A percentile compares a stretch with the other conserved stretches of the same genome.
Conservation (phyloP, 2,888 invertebrate species). For the Zeuzera pyrina region DNA sequence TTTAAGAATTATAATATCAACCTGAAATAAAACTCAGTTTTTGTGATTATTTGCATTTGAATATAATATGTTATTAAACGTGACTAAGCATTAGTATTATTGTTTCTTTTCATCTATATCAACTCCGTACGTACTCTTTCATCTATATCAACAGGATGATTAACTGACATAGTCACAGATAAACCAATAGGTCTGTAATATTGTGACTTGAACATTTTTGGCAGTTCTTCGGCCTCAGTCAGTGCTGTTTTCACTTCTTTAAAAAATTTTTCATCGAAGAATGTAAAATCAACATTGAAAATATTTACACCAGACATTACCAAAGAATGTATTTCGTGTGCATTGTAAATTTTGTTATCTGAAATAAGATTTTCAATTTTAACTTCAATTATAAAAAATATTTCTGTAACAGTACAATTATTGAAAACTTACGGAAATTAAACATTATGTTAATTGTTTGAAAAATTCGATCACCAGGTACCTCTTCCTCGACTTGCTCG, state of each 20-base stretch:
- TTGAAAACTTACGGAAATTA: too few relatives aligned
- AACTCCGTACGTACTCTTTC: slow-evolving; percentile 17
- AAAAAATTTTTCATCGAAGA: slow-evolving; percentile 15
- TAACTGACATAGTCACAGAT: slow-evolving; percentile 22
- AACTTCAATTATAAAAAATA: too few relatives aligned
- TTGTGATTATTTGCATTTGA: too few relatives aligned
- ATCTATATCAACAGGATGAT: slow-evolving; percentile 17
- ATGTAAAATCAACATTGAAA: slow-evolving; percentile 26
- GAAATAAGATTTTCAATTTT: slow-evolving; percentile 4
- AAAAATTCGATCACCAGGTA: too few relatives aligned
- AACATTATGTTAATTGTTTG: too few relatives aligned
- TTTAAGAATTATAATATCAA: too few relatives aligned
- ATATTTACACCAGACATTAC: slow-evolving; percentile 24
- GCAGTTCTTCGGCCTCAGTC: slow-evolving; percentile 8
- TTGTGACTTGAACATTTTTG: slow-evolving; percentile 11
- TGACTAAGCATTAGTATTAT: too few relatives aligned
- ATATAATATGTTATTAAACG: too few relatives aligned
- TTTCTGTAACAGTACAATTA: too few relatives aligned
- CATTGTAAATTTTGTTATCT: slow-evolving; percentile 8
- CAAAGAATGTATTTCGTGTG: slow-evolving; percentile 8
- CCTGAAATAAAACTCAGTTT: too few relatives aligned
- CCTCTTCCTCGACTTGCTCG: too few relatives aligned
- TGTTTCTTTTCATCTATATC: slow-evolving; percentile 5
- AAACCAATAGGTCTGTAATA: slow-evolving; percentile 21
- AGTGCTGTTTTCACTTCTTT: slow-evolving; percentile 12